phyloP scores from a whole-genome alignment of 2,888 invertebrate species.

The Pollenia griseotomentosa region DNA sequence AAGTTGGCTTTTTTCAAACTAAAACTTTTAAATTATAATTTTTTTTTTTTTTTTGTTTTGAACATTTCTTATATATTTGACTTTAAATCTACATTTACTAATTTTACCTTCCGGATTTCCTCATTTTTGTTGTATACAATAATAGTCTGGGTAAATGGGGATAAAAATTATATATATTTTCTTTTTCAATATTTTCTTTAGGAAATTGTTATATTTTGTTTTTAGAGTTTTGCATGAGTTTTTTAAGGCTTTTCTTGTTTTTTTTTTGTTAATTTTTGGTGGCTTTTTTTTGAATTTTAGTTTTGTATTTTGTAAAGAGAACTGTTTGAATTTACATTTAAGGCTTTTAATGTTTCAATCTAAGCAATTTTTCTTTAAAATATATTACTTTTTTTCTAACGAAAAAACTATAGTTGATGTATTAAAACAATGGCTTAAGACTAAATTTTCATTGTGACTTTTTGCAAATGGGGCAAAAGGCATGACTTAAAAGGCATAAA shows the following conservation, averaged over 20 bases:
- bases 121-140: background rate
- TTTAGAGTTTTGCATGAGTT: constrained; percentile 20
- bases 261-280: constrained; percentile 18
- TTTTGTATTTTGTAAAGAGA: constrained; percentile 31
- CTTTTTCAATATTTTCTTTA: background rate
- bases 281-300: background rate
- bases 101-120: background rate
- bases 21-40: too few species aligned
- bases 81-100: background rate
- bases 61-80: background rate
- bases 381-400: background rate
- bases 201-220: background rate
- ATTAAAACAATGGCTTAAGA: too few species aligned
- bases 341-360: constrained; percentile 42
- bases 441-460: too few species aligned
- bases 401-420: background rate
- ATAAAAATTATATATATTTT: background rate
- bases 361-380: too few species aligned
- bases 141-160: background rate
- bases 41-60: too few species aligned
- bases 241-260: constrained; percentile 38
- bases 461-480: too few species aligned
- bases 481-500: too few species aligned
- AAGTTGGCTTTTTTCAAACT: too few species aligned
- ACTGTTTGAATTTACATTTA: constrained; percentile 56